Percentiles rank a stretch among this genome's conserved stretches.
phyloP scores from a whole-genome alignment of 2,113 vertebrate genomes.

The Oryzias javanicus region DNA sequence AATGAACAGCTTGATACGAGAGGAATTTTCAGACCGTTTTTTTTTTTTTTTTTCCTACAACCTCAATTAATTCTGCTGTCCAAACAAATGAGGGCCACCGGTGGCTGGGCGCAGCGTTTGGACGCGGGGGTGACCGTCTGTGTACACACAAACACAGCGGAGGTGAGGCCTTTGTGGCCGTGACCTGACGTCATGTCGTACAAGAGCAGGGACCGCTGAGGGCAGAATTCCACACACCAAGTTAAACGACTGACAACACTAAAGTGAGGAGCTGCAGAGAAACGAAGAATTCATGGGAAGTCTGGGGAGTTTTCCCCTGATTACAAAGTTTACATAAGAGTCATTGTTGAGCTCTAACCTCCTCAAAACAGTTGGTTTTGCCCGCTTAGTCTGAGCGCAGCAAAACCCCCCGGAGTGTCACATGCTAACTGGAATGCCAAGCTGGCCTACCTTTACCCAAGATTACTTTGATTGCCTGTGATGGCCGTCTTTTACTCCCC shows the following conservation, averaged over 20 bases:
- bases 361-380: constrained; percentile 59
- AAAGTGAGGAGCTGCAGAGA: background rate
- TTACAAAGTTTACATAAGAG: constrained; percentile 75
- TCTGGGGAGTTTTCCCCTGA: constrained; percentile 55
- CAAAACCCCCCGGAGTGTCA: constrained; percentile 65
- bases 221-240: constrained; percentile 3
- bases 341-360: constrained; percentile 73
- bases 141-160: constrained; percentile 71
- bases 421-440: constrained; percentile 74
- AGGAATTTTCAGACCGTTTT: constrained; percentile 86
- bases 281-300: background rate
- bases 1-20: constrained; percentile 90
- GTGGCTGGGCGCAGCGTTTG: constrained; percentile 75
- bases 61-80: constrained; percentile 95
- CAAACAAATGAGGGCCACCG: constrained; percentile 89
- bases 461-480: constrained; percentile 71
- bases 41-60: constrained; percentile 61
- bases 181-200: constrained; percentile 44
- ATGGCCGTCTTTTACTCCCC: constrained; percentile 59
- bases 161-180: constrained; percentile 45
- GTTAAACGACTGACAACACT: background rate
- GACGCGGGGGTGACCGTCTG: constrained; percentile 82
- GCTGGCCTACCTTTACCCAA: constrained; percentile 68
- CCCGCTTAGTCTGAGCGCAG: constrained; percentile 63
- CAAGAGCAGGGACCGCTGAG: constrained; percentile 14